These are phyloP conservation scores for Labeo rohita DNA, from an alignment of 2,113 vertebrate species.

Conservation along the genomic window DNA sequence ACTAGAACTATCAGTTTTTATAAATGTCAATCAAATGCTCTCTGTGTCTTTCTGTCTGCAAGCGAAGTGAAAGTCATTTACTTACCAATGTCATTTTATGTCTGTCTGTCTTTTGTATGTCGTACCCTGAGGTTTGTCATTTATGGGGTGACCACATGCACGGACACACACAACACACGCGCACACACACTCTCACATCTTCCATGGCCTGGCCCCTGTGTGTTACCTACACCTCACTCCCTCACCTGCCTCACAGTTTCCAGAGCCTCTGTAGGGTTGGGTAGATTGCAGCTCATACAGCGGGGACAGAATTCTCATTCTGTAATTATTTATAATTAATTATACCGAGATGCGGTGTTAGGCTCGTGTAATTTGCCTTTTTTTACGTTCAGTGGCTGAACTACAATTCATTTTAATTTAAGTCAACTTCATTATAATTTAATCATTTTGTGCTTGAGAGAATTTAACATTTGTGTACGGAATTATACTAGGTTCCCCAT, in stretches of 20 bases:
- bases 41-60: background rate
- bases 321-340: background rate
- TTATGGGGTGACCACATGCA: constrained; percentile 10
- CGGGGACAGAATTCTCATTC: background rate
- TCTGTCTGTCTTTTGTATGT: constrained; percentile 8
- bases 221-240: constrained; percentile 25
- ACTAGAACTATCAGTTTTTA: background rate
- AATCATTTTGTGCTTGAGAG: constrained; percentile 40
- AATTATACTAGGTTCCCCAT: constrained; percentile 12
- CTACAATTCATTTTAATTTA: constrained; percentile 54
- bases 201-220: background rate
- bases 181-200: background rate
- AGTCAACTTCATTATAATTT: constrained; percentile 49
- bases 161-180: background rate
- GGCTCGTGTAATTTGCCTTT: constrained; percentile 16
- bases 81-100: constrained; percentile 13
- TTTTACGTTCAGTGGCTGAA: constrained; percentile 46
- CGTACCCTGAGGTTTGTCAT: constrained; percentile 26
- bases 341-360: background rate
- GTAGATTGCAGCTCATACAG: constrained; percentile 24
- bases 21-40: background rate
- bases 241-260: background rate
- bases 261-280: constrained; percentile 8
- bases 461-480: constrained; percentile 38
- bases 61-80: background rate